Conservation (phyloP, 2,113 vertebrate genomes). For the Mirza zaza region DNA sequence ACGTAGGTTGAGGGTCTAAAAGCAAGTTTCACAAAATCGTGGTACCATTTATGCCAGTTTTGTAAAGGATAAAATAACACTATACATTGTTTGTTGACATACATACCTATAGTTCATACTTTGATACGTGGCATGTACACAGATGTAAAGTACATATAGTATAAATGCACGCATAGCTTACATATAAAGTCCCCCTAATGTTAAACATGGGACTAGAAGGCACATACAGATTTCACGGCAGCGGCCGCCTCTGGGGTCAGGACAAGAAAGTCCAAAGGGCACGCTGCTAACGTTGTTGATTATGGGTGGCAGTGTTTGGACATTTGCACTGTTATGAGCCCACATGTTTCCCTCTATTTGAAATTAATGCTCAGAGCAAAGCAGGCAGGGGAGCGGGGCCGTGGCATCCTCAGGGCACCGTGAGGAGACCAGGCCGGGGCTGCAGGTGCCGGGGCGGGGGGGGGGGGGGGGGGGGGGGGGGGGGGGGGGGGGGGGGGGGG, state of each 20-base stretch:
- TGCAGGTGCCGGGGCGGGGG: background rate
- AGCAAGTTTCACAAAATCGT: background rate
- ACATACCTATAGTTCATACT: fast-evolving
- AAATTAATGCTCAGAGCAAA: background rate
- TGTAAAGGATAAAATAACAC: background rate
- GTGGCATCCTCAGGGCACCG: background rate
- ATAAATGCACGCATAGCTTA: background rate
- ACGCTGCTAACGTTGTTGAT: background rate
- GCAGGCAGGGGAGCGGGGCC: background rate
- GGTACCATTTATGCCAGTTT: background rate
- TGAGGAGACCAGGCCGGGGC: background rate
- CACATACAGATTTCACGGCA: fast-evolving
- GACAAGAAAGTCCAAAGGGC: background rate
- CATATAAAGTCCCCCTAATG: no score
- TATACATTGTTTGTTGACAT: no score
- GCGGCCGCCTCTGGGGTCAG: background rate
- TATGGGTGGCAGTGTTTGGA: no score
- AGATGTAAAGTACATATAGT: fast-evolving
- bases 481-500: no score
- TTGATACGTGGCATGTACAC: no score
- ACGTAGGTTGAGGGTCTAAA: background rate
- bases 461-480: no score
- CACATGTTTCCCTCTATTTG: background rate
- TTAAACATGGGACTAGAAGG: background rate
- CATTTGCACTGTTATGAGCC: background rate